Evolutionary conservation across 2,113 vertebrate genomes (phyloP).

Genomic region (Aythya baeri): DNA sequence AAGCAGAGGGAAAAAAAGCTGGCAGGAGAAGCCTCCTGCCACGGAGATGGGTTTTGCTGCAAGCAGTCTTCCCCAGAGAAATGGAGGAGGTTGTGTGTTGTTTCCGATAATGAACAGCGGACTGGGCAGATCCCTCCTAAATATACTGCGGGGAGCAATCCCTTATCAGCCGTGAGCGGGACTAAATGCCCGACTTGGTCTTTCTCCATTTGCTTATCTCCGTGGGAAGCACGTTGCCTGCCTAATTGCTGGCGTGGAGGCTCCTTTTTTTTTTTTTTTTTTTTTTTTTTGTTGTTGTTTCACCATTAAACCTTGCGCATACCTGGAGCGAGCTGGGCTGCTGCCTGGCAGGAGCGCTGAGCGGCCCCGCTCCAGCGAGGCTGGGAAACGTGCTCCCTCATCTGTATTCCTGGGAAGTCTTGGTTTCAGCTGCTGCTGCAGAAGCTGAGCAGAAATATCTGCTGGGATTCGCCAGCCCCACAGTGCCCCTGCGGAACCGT

Average conservation of each 20-base stretch:
- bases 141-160: not conserved
- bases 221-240: not conserved
- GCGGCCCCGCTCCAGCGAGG: fast-evolving
- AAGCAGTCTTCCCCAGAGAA: not conserved
- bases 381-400: not conserved
- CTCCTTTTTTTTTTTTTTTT: not conserved
- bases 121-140: slow-evolving; percentile 35
- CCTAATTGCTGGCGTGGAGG: not conserved
- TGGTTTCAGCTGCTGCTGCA: not conserved
- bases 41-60: not conserved
- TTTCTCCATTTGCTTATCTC: slow-evolving; percentile 12
- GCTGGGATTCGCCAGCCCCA: not conserved
- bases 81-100: not conserved
- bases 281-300: not conserved
- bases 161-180: not conserved
- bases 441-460: not conserved
- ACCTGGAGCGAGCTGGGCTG: not conserved
- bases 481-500: not conserved
- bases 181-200: not conserved
- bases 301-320: not conserved
- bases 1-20: not conserved
- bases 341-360: not conserved
- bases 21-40: not conserved
- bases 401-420: not conserved
- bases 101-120: slow-evolving; percentile 16